Base-by-base conservation (phyloP, 1,140 invertebrate genomes). In the Dufourea novaeangliae region DNA sequence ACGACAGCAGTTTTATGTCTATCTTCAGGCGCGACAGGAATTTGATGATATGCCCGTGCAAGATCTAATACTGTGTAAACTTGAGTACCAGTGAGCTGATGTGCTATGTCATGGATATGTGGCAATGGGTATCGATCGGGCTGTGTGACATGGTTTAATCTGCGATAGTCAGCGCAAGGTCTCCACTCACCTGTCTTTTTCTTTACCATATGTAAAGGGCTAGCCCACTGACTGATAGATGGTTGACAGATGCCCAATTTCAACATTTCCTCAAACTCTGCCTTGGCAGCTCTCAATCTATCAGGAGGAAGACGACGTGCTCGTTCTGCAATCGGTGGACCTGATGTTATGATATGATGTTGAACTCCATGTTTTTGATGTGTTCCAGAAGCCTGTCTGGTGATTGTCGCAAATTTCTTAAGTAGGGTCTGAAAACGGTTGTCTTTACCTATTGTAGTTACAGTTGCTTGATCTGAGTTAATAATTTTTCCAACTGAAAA, bases 111-210 rank as follows among this genome's bases (percentile, higher is more conserved):
- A 32, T 89, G 80, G 0, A 90, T 79, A 22, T 84, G 74, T 4
- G 85, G 89, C 0, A 93, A 22, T 4, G 91, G 92, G 74, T 92
- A 93, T 0, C 82, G 22, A 71, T 94, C 92, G 0, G 87, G 86
- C 12, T 88, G 37, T 0, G 88, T 91, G 0, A 56, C 91, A 34
- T 20, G 70, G 27, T 88, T 86, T 8, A 88, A 61, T 32, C 68
- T 68, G 0, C 87, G 68, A 34, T 88, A 89, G 32, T 87, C 87
- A 1, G 83, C 88, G 39, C 83, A 88, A 17, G 79, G 82, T 64
- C 83, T 29, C 52, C 52, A 71, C n/a, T 37, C 34, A 6, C 81
- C 82, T 75, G 80, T 54, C 44, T 87, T 88, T 57, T 87, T 88
- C 7, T 4, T 68, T n/a, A n/a, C 81, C 5, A 74, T 4, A 20